Evolutionary conservation across 2,888 invertebrate species (phyloP).

Genomic region (Dorcus parallelipipedus): DNA sequence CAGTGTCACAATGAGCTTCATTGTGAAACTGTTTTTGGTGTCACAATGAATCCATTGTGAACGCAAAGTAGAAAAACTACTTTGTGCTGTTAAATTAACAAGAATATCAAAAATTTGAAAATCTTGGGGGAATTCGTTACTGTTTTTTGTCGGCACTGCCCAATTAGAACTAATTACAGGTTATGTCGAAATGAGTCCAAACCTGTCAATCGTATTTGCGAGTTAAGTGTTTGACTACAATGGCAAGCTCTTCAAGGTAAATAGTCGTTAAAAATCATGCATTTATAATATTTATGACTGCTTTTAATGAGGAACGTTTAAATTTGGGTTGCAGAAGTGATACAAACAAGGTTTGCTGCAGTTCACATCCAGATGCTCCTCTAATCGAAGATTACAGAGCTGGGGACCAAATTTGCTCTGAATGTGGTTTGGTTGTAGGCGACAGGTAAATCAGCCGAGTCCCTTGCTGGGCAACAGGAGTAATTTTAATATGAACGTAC

Average conservation of each 20-base stretch:
- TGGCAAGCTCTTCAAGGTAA: conserved; percentile 69
- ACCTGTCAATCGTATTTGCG: too few relatives aligned
- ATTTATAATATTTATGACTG: too few relatives aligned
- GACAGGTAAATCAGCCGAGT: conserved; percentile 67
- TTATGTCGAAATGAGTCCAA: too few relatives aligned
- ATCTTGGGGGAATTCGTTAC: too few relatives aligned
- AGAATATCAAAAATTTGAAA: too few relatives aligned
- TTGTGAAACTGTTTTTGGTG: too few relatives aligned
- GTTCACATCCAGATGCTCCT: conserved; percentile 92
- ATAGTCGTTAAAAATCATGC: conserved; percentile 32
- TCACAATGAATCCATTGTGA: too few relatives aligned
- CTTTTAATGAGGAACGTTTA: not conserved
- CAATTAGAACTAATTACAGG: too few relatives aligned
- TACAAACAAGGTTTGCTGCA: conserved; percentile 81
- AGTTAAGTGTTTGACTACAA: conserved; percentile 36
- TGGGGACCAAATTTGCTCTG: conserved; percentile 98
- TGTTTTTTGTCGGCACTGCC: too few relatives aligned
- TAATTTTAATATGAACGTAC: conserved; percentile 20
- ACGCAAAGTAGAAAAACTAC: too few relatives aligned
- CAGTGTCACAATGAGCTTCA: too few relatives aligned
- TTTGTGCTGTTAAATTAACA: too few relatives aligned
- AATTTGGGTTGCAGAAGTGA: conserved; percentile 50
- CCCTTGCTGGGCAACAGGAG: not conserved
- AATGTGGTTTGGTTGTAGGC: conserved; percentile 99
- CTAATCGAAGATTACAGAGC: conserved; percentile 98